These are phyloP conservation scores for Chiroxiphia lanceolata DNA, from an alignment of 2,797 vertebrate species.

Conservation along the genomic window DNA sequence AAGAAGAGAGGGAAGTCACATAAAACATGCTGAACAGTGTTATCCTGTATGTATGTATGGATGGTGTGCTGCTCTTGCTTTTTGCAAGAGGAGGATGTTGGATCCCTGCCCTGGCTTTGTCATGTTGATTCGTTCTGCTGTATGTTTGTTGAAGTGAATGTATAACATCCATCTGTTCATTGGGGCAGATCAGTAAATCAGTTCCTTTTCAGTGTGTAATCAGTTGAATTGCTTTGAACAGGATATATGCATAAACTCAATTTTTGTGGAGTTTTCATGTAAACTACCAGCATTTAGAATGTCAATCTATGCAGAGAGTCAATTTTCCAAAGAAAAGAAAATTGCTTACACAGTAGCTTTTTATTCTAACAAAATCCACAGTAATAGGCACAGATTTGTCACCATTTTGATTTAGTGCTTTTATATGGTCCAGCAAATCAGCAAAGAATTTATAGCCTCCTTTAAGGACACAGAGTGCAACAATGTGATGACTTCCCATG, in stretches of 20 bases:
- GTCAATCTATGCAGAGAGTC: neutral
- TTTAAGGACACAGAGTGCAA: slow-evolving; percentile 88
- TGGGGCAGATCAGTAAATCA: neutral
- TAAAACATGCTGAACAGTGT: neutral
- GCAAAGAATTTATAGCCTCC: slow-evolving; percentile 90
- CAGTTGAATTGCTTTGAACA: neutral
- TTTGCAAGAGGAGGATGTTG: neutral
- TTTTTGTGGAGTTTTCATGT: neutral
- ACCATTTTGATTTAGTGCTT: slow-evolving; percentile 85
- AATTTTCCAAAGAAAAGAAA: neutral
- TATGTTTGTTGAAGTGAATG: neutral
- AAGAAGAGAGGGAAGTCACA: neutral
- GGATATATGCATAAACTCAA: neutral
- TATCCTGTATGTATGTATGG: neutral
- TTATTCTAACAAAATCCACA: slow-evolving; percentile 88
- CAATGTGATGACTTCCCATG: slow-evolving; percentile 85
- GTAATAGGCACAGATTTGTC: slow-evolving; percentile 86
- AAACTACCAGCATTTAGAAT: neutral
- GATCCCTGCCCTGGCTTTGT: neutral
- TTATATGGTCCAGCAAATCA: slow-evolving; percentile 88
- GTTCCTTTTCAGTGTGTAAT: neutral
- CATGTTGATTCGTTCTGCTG: neutral
- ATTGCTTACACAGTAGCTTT: slow-evolving; percentile 83
- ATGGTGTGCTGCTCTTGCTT: neutral
- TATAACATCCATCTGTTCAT: neutral